Base-by-base conservation (phyloP, 2,797 vertebrate species). In the Orestias chungarensis region DNA sequence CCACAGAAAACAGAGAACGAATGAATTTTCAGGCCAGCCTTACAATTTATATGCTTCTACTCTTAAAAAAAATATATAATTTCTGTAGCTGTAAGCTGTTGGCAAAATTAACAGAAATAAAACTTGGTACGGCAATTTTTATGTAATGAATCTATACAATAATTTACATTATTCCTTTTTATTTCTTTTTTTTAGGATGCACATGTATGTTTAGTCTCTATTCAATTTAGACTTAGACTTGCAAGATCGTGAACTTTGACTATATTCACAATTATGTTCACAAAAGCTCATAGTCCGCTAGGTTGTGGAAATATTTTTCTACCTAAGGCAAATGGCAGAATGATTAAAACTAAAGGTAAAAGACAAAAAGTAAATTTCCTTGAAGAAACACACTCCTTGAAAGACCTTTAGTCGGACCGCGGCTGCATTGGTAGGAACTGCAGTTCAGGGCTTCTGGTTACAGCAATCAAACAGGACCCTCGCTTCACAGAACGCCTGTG, bases 401-500 rank as follows among this genome's bases (percentile, higher is more conserved):
- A 80, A 43, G 64, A 64, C 68, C 46, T 77, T 83, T 15, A 61
- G 70, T 71, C 74, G 71, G 18, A 75, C 61, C 8, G 31, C 2
- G 62, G 70, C 65, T 67, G 73, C 70, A 68, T 64, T 67, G 50
- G 47, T 54, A 74, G 62, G 66, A 79, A 82, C 55, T 5, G 4
- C 0, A 80, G 68, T 73, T 81, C 76, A 64, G 50, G 47, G 72
- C 75, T 4, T 80, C 50, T 73, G 71, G 73, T 77, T 75, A 74
- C 62, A 67, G 71, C 47, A 40, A 4, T 69, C 35, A 62, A 70
- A 85, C 65, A 71, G 47, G 74, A 88, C 84, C 59, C 80, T 78
- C 82, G 46, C 74, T 80, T 82, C 81, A 84, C 54, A 69, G 64
- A 70, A 64, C 50, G 46, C 66, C 71, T 74, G 72, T 35, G 70